Percentiles rank a stretch among this genome's conserved stretches.
Evolutionary conservation across 2,888 invertebrate genomes (phyloP).

Genomic region (Clitarchus hookeri): DNA sequence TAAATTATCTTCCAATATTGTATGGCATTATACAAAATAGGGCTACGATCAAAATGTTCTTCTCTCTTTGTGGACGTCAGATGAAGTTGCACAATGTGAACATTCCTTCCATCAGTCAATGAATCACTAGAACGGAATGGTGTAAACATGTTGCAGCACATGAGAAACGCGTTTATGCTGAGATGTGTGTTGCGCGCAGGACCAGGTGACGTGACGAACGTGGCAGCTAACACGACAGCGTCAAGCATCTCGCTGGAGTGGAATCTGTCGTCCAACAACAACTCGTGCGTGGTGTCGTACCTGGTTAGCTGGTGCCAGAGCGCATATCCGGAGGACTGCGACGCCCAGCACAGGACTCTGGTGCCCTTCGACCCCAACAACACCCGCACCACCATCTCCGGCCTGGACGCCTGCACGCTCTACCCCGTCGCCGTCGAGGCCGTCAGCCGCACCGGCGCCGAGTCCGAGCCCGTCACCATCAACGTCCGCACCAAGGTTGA

Average conservation of each 20-base stretch:
- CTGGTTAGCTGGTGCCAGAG: slow-evolving; percentile 4
- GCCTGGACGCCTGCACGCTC: background rate
- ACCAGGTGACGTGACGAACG: background rate
- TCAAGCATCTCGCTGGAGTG: background rate
- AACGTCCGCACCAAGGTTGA: background rate
- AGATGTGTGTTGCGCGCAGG: background rate
- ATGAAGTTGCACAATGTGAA: no score
- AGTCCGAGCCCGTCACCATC: background rate
- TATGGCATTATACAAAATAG: no score
- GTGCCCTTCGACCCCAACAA: background rate
- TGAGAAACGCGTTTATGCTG: no score
- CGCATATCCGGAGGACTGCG: background rate
- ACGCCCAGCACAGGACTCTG: background rate
- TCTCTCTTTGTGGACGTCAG: no score
- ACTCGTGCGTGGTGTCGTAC: background rate
- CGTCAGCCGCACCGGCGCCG: background rate
- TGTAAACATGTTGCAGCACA: no score
- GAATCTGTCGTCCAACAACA: background rate
- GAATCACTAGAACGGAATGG: no score
- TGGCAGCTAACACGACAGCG: background rate
- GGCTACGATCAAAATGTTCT: no score
- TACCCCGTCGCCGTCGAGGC: background rate
- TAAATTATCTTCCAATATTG: no score
- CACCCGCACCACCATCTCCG: background rate
- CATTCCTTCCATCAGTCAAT: no score